phyloP scores from a whole-genome alignment of 2,797 vertebrate genomes.

The Pipistrellus kuhlii region DNA sequence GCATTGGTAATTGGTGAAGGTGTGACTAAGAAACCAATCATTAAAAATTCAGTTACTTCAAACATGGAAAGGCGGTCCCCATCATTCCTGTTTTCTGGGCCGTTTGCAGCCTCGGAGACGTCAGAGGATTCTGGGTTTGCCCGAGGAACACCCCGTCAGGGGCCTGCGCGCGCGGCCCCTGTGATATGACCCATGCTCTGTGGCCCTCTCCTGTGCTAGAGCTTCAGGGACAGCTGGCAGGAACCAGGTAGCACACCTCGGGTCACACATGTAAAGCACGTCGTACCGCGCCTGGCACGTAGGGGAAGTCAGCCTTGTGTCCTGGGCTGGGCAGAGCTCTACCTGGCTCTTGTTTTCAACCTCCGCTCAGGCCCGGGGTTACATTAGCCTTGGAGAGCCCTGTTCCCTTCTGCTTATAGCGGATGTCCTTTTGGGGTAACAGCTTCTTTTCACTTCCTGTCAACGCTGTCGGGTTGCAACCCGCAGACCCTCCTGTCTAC shows the following conservation, averaged over 20 bases:
- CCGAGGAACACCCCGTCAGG: too few species aligned
- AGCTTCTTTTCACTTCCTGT: background rate
- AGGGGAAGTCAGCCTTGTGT: background rate
- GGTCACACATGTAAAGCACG: background rate
- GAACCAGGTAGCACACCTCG: background rate
- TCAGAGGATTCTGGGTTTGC: background rate
- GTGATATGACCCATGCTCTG: background rate
- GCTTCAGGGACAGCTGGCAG: background rate
- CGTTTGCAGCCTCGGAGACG: background rate
- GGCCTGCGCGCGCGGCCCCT: rapidly evolving
- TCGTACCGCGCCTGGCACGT: too few species aligned
- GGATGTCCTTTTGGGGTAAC: background rate
- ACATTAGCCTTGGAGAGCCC: background rate
- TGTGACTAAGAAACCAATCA: slow-evolving; percentile 20
- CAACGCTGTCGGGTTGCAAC: background rate
- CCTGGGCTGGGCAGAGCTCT: background rate
- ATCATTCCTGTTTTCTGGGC: background rate
- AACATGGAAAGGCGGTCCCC: background rate
- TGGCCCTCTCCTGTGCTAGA: background rate
- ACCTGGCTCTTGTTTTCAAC: background rate
- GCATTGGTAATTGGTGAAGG: background rate
- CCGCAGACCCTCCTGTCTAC: background rate
- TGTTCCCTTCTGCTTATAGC: background rate
- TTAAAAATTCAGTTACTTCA: slow-evolving; percentile 7
- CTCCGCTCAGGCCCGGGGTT: background rate